Base-by-base conservation (phyloP, 2,113 vertebrate species). In the Monopterus albus region DNA sequence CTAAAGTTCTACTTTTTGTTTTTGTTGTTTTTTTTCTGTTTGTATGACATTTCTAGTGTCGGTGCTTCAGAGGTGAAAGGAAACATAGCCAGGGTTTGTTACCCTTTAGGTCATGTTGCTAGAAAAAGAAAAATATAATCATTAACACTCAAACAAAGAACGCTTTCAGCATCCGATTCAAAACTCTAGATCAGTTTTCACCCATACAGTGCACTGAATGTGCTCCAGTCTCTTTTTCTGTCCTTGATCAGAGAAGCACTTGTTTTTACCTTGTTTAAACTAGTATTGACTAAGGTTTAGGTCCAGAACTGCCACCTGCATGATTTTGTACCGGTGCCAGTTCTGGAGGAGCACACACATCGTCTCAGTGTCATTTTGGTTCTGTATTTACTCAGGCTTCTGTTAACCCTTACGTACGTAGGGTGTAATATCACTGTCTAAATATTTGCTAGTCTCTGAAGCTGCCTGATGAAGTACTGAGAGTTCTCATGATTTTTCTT, bases 361-460 rank as follows among this genome's bases (percentile, higher is more conserved):
- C 28, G 20, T 62, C 29, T 36, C 23, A 39, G 2, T 35, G 25
- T 13, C 38, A 29, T 40, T 46, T 46, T 45, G 65, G 18, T 23
- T 38, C 53, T 36, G 61, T 36, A 51, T 72, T 69, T 43, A 55
- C 62, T 55, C 50, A 5, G 65, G 33, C 42, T 11, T 58, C 28
- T 59, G 29, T 73, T 73, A 81, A 75, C 65, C 51, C 49, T 45
- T 43, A 42, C 20, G 20, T 43, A 42, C 20, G 20, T 5, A 2
- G 21, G 43, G 10, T 11, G 17, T 35, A 28, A 18, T 53, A 52
- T 55, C 21, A 13, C 26, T 58, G 17, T 50, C 43, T 55, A 51
- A 62, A 71, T 47, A 51, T 74, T 75, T 79, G 61, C 51, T 56
- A n/a, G 20, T 26, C 56, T 59, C 45, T 26, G 36, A 38, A 63